Evolutionary conservation across 2,113 vertebrate species (phyloP), one percentile per base, ranked within the genome.

Genomic region (Percopsis transmontana): DNA sequence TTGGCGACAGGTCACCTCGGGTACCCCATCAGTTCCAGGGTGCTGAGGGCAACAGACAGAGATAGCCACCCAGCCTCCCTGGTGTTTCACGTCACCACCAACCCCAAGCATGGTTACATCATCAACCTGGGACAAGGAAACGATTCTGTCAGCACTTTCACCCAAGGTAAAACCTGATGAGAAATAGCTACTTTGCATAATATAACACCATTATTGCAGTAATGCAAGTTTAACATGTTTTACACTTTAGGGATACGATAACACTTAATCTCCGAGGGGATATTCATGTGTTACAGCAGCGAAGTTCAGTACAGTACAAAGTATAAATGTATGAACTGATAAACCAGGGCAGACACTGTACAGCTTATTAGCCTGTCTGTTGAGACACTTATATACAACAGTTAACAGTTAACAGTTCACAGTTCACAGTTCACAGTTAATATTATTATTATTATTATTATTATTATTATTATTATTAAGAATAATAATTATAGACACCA

Each of bases 121-220:
- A 88, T 96, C 52, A 87, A 96, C 85, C 71, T 95, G 83, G 91
- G 88, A 74, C 91, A 88, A 75, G 95, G 97, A 51, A 97, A 98
- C 85, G 89, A 94, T 85, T 96, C 95, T 44, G 83, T 98, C 85
- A 72, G 68, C 61, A 90, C 92, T 38, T 98, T 98, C 58, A 95
- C 92, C 24, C 97, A 98, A 96, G 96, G 97, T 98, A 94, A 90
- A 72, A 38, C 20, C 3, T 52, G 45, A 53, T 51, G 44, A 66
- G 65, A 51, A n/a, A n/a, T n/a, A n/a, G n/a, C n/a, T 57, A 48
- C 57, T 15, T 33, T 33, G 27, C 5, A 33, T 33, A 33, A 33
- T 6, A 33, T 33, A 33, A 33, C 39, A 51, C 2, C 9, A 16
- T 16, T 54, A 41, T 60, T 48, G 19, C 27, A 39, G 38, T 33